A percentile compares a stretch with the other conserved stretches of the same genome.
phyloP scores from a whole-genome alignment of 2,797 vertebrate genomes.

The Babyrousa celebensis region DNA sequence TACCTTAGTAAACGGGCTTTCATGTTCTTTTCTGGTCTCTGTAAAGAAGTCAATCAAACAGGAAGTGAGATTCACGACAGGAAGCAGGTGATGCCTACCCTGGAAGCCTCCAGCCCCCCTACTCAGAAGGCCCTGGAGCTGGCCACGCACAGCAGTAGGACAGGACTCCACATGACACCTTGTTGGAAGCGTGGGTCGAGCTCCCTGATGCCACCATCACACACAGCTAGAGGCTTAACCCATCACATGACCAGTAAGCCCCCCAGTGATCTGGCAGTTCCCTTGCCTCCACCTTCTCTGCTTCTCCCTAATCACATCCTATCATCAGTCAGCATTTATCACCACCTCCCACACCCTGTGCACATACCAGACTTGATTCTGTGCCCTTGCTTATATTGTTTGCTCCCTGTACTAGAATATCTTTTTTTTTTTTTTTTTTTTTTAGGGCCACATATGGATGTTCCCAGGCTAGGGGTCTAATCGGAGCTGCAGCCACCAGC shows the following conservation, averaged over 20 bases:
- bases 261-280: fast-evolving
- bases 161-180: neutral
- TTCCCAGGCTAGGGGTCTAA: no score
- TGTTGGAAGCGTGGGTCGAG: neutral
- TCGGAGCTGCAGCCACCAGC: no score
- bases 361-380: neutral
- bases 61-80: neutral
- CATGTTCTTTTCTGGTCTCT: neutral
- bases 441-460: no score
- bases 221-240: neutral
- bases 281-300: neutral
- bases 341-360: neutral
- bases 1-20: neutral
- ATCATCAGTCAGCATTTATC: neutral
- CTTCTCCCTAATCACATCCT: neutral
- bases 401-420: neutral
- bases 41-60: neutral
- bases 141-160: neutral
- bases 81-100: neutral
- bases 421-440: neutral
- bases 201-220: neutral
- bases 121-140: no score
- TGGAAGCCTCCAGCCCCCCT: neutral
- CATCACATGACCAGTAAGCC: neutral
- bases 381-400: neutral